Conservation (phyloP, 1,140 invertebrate species). For the Drosophila nikananu region DNA sequence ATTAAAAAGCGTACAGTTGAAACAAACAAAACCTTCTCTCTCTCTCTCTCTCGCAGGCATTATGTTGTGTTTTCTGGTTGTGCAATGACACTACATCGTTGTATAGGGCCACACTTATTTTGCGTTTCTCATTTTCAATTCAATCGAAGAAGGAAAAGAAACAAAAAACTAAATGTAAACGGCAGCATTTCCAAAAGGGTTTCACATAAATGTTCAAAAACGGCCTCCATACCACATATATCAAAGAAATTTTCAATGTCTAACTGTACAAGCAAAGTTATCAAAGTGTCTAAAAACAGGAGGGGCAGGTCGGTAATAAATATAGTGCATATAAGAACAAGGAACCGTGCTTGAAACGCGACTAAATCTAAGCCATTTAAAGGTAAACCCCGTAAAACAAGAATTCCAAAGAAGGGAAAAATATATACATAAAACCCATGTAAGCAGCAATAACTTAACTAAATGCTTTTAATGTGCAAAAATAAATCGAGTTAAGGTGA, state of each 20-base stretch:
- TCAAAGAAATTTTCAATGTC: conserved; percentile 43
- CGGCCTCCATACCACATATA: conserved; percentile 36
- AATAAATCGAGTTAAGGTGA: conserved; percentile 14
- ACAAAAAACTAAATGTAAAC: conserved; percentile 55
- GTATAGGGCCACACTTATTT: background rate
- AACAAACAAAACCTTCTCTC: background rate
- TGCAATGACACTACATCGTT: background rate
- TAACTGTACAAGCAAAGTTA: conserved; percentile 38
- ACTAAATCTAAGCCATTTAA: conserved; percentile 20
- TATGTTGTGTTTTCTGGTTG: background rate
- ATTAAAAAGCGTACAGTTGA: background rate
- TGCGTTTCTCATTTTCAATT: background rate
- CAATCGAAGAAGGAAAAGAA: background rate
- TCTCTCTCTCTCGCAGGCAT: background rate
- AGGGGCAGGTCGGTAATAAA: conserved; percentile 25
- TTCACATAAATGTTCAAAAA: conserved; percentile 75
- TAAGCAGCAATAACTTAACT: conserved; percentile 18
- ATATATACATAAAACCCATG: background rate
- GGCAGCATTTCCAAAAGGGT: conserved; percentile 76
- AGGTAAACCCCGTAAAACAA: conserved; percentile 5
- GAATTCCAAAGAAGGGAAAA: background rate
- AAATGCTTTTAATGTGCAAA: conserved; percentile 51
- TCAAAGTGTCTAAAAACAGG: conserved; percentile 15
- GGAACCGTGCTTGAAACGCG: background rate
- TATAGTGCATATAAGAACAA: conserved; percentile 14